These are phyloP conservation scores for Perca flavescens DNA, from an alignment of 2,113 vertebrate species.

Conservation along the genomic window DNA sequence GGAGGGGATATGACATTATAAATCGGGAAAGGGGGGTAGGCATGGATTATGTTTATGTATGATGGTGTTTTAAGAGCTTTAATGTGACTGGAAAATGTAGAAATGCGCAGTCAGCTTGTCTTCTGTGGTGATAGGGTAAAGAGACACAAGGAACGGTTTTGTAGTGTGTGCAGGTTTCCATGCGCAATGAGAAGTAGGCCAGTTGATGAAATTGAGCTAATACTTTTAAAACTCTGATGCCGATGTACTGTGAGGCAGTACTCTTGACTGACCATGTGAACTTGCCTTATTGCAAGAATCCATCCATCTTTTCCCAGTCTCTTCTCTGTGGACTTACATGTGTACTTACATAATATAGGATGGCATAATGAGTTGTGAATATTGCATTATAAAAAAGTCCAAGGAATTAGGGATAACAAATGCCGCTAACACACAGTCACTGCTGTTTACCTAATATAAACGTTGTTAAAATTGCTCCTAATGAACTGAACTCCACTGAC, in stretches of 20 bases:
- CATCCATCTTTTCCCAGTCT: neutral
- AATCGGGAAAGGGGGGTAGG: constrained; percentile 39
- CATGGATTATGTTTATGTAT: constrained; percentile 28
- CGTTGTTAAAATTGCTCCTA: constrained; percentile 13
- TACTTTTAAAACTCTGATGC: constrained; percentile 18
- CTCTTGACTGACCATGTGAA: constrained; percentile 1
- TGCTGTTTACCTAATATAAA: constrained; percentile 20
- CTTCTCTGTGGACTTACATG: neutral
- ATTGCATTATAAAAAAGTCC: constrained; percentile 2
- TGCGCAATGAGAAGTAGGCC: constrained; percentile 39
- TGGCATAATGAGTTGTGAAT: constrained; percentile 11
- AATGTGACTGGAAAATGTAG: constrained; percentile 49
- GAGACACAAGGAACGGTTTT: constrained; percentile 20
- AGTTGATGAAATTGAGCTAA: constrained; percentile 36
- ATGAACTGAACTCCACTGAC: constrained; percentile 19
- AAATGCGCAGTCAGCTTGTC: constrained; percentile 43
- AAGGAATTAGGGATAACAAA: constrained; percentile 8
- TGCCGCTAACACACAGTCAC: neutral
- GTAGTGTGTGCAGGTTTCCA: constrained; percentile 19
- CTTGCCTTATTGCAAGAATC: neutral
- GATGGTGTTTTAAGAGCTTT: constrained; percentile 57
- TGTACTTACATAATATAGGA: neutral
- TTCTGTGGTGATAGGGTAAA: constrained; percentile 33
- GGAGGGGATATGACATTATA: constrained; percentile 33
- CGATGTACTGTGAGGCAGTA: neutral